These are phyloP conservation scores for Penaeus chinensis DNA, from an alignment of 1,140 invertebrate species.

Conservation along the genomic window DNA sequence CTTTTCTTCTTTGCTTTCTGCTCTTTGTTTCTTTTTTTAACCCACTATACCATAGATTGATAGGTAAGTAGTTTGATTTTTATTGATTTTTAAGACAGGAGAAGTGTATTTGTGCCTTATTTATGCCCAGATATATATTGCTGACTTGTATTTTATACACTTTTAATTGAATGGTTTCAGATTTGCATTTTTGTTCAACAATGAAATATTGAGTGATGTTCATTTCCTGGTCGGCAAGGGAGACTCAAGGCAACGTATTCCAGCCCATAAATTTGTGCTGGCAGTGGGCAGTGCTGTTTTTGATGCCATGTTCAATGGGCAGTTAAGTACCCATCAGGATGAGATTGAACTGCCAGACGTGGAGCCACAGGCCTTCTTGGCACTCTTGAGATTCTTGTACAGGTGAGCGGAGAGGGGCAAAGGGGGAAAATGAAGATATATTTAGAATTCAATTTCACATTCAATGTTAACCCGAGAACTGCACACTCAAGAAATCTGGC, in stretches of 20 bases:
- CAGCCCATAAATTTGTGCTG: slow-evolving; percentile 86
- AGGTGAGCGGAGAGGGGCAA: slow-evolving; percentile 64
- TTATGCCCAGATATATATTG: no score
- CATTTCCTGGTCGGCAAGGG: slow-evolving; percentile 76
- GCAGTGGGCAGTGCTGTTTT: slow-evolving; percentile 85
- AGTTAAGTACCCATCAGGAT: slow-evolving; percentile 74
- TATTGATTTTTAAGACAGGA: not conserved
- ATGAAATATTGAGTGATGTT: slow-evolving; percentile 84
- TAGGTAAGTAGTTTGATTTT: no score
- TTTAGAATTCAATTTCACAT: not conserved
- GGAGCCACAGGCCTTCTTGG: slow-evolving; percentile 81
- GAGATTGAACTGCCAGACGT: slow-evolving; percentile 87
- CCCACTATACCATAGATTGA: no score
- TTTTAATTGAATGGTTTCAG: slow-evolving; percentile 19
- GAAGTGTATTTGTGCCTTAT: not conserved
- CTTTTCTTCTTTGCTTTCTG: no score
- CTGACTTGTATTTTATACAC: not conserved
- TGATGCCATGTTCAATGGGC: slow-evolving; percentile 85
- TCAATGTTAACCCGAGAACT: not conserved
- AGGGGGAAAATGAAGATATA: no score
- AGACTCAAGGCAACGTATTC: slow-evolving; percentile 79
- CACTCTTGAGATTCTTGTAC: slow-evolving; percentile 76
- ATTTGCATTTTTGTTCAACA: slow-evolving; percentile 83
- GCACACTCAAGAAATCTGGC: not conserved
- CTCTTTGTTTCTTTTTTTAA: no score